Conservation (phyloP, 2,797 vertebrate genomes). For the Macropus fuliginosus region DNA sequence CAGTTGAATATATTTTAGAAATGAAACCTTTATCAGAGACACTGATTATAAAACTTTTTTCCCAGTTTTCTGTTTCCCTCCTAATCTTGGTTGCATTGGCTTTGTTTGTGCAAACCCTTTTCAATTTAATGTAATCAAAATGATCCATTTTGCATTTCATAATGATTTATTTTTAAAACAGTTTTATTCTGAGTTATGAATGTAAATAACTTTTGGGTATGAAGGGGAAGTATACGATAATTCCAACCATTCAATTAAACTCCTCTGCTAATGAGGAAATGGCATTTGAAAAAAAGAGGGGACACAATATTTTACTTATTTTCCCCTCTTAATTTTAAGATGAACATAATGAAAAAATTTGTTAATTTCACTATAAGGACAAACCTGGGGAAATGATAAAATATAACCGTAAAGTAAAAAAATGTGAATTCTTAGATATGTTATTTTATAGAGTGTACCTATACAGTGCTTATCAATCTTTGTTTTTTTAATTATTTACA, state of each 20-base stretch:
- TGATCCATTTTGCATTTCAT: no score
- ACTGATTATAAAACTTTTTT: no score
- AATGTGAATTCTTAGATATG: constrained; percentile 38
- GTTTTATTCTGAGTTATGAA: constrained; percentile 43
- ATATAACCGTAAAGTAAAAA: background rate
- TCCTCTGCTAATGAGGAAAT: background rate
- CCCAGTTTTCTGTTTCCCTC: no score
- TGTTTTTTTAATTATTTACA: constrained; percentile 20
- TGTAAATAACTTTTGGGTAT: constrained; percentile 10
- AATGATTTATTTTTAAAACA: constrained; percentile 44
- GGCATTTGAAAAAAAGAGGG: background rate
- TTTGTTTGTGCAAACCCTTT: no score
- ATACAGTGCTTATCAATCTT: background rate
- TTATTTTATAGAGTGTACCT: constrained; percentile 48
- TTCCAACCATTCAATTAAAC: constrained; percentile 1
- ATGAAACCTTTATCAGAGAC: no score
- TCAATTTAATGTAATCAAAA: no score
- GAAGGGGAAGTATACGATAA: constrained; percentile 30
- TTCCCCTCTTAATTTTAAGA: constrained; percentile 41
- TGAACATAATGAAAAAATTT: constrained; percentile 13
- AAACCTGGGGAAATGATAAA: constrained; percentile 24
- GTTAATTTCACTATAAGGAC: constrained; percentile 42
- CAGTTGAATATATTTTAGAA: no score
- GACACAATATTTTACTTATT: constrained; percentile 17
- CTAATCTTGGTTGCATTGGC: no score